phyloP scores from a whole-genome alignment of 2,888 invertebrate genomes.

The Thelaira solivaga region DNA sequence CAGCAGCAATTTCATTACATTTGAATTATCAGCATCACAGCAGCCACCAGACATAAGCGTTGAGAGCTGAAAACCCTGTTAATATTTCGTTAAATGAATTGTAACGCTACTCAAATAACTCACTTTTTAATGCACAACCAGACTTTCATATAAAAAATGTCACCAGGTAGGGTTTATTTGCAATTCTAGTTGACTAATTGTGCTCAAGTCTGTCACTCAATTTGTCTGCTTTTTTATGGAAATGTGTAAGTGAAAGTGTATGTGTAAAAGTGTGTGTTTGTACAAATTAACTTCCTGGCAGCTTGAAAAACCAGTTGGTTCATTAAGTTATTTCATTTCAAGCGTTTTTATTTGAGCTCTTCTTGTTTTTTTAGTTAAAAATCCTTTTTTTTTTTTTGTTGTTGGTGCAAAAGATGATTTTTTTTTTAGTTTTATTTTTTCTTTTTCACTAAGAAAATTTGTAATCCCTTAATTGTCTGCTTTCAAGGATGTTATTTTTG shows the following conservation, averaged over 20 bases:
- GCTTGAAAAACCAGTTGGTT: conserved; percentile 13
- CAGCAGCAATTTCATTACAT: too few species aligned
- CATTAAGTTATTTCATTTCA: conserved; percentile 26
- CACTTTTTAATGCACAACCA: too few species aligned
- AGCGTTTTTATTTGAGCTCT: neutral
- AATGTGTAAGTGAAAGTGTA: too few species aligned
- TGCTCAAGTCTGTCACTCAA: neutral
- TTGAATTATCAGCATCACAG: too few species aligned
- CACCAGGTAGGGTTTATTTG: conserved; percentile 10
- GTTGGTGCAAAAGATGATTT: neutral
- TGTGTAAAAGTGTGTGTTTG: neutral
- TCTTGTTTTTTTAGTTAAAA: conserved; percentile 7
- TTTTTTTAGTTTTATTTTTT: neutral
- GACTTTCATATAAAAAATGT: neutral
- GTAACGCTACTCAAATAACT: too few species aligned
- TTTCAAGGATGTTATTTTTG: conserved; percentile 15
- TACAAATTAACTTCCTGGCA: neutral
- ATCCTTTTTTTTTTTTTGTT: neutral
- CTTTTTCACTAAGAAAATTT: neutral
- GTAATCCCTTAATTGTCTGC: neutral
- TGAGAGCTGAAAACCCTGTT: too few species aligned
- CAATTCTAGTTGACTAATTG: neutral
- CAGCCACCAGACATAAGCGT: too few species aligned
- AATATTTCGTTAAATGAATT: too few species aligned
- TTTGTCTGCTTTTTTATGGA: neutral